Conservation (phyloP, 2,113 vertebrate genomes). For the Sturnus vulgaris region DNA sequence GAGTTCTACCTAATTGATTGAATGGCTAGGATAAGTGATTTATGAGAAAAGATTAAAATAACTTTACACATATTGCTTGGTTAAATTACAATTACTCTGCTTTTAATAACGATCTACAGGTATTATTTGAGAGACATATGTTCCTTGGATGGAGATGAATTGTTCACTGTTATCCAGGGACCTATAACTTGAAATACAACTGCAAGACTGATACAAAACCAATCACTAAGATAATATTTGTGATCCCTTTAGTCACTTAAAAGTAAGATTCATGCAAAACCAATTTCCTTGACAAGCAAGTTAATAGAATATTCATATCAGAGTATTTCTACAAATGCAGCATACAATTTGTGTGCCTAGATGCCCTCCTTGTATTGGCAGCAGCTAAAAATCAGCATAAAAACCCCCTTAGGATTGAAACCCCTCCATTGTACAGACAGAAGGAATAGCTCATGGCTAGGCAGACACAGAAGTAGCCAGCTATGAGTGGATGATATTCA, state of each 20-base stretch:
- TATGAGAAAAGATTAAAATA: slow-evolving; percentile 52
- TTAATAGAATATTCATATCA: not conserved
- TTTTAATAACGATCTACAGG: slow-evolving; percentile 2
- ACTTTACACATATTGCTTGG: not conserved
- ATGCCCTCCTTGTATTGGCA: not conserved
- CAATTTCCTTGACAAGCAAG: slow-evolving; percentile 3
- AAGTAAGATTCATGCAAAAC: slow-evolving; percentile 32
- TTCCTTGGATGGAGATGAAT: slow-evolving; percentile 35
- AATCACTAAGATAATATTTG: not conserved
- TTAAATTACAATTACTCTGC: slow-evolving; percentile 35
- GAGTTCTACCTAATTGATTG: slow-evolving; percentile 10
- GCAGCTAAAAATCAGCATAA: not conserved
- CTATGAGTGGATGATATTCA: not conserved
- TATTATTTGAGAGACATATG: slow-evolving; percentile 31
- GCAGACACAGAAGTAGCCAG: not conserved
- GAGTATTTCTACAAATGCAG: not conserved
- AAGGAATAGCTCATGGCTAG: not conserved
- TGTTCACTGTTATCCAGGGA: slow-evolving; percentile 23
- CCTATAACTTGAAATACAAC: slow-evolving; percentile 3
- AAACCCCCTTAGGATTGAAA: not conserved
- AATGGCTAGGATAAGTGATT: slow-evolving; percentile 14
- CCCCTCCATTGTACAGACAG: not conserved
- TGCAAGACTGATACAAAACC: slow-evolving; percentile 8
- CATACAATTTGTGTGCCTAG: not conserved
- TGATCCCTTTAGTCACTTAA: slow-evolving; percentile 23